A percentile compares a stretch with the other conserved stretches of the same genome.
These are phyloP conservation scores for Drosophila repleta DNA, from an alignment of 1,140 invertebrate genomes.

Conservation along the genomic window DNA sequence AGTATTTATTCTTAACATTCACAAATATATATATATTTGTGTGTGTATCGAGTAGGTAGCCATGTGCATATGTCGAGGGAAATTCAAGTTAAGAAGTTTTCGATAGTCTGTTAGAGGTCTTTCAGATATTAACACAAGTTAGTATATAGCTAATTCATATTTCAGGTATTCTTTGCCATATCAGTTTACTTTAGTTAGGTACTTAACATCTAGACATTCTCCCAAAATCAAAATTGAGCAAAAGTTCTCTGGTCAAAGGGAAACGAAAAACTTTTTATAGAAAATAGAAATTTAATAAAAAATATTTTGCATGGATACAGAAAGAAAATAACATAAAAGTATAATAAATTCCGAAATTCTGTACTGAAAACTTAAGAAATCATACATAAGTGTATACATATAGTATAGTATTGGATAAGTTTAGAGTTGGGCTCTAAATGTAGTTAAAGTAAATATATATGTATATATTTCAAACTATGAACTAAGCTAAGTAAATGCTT, in stretches of 20 bases:
- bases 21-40: conserved; percentile 6
- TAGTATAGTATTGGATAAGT: conserved; percentile 39
- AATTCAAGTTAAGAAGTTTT: conserved; percentile 41
- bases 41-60: conserved; percentile 48
- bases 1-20: conserved; percentile 29
- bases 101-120: conserved; percentile 67
- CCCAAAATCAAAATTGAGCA: conserved; percentile 52
- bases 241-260: conserved; percentile 16
- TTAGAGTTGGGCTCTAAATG: conserved; percentile 41
- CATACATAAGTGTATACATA: conserved; percentile 38
- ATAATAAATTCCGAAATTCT: conserved; percentile 65
- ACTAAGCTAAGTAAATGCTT: conserved; percentile 43
- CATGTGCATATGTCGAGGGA: conserved; percentile 67
- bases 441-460: conserved; percentile 20
- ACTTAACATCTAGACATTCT: conserved; percentile 71
- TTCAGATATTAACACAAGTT: conserved; percentile 39
- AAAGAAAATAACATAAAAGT: conserved; percentile 47
- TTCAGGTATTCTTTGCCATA: conserved; percentile 59
- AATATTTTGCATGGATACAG: conserved; percentile 45
- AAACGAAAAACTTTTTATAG: conserved; percentile 17
- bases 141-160: conserved; percentile 25
- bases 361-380: conserved; percentile 51
- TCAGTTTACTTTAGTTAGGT: conserved; percentile 47
- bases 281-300: conserved; percentile 56
- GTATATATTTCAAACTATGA: conserved; percentile 23